phyloP scores from a whole-genome alignment of 2,888 invertebrate genomes.

The Plebejus anna region DNA sequence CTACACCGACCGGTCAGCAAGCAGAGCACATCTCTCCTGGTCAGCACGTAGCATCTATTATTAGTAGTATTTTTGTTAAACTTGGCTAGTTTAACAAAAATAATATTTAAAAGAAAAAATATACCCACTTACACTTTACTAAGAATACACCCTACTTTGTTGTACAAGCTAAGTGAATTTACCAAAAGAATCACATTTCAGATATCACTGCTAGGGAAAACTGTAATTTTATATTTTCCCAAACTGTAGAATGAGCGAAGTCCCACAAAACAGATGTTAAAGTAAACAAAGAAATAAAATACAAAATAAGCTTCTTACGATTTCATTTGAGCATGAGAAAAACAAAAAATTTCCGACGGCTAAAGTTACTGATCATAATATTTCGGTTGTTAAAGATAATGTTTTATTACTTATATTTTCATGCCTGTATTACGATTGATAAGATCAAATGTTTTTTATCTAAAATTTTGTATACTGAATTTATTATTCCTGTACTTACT shows the following conservation, averaged over 20 bases:
- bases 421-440: background rate
- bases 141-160: background rate
- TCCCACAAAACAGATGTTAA: conserved; percentile 54
- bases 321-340: conserved; percentile 34
- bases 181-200: conserved; percentile 36
- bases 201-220: conserved; percentile 32
- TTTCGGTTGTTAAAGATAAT: conserved; percentile 29
- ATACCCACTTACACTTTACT: background rate
- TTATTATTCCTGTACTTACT: no score
- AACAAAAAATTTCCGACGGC: conserved; percentile 31
- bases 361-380: conserved; percentile 30
- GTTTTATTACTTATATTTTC: conserved; percentile 6
- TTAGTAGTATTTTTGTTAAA: background rate
- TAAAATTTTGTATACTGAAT: background rate
- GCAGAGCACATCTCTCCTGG: no score
- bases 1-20: no score
- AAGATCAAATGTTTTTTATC: background rate
- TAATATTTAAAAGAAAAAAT: background rate
- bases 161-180: conserved; percentile 28
- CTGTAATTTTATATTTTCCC: conserved; percentile 56
- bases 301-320: conserved; percentile 41
- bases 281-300: conserved; percentile 50
- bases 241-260: conserved; percentile 53
- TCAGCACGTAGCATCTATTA: no score
- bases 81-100: background rate